Percentiles rank a stretch among this genome's conserved stretches.
phyloP scores from a whole-genome alignment of 2,113 vertebrate genomes.

The Nymphicus hollandicus region DNA sequence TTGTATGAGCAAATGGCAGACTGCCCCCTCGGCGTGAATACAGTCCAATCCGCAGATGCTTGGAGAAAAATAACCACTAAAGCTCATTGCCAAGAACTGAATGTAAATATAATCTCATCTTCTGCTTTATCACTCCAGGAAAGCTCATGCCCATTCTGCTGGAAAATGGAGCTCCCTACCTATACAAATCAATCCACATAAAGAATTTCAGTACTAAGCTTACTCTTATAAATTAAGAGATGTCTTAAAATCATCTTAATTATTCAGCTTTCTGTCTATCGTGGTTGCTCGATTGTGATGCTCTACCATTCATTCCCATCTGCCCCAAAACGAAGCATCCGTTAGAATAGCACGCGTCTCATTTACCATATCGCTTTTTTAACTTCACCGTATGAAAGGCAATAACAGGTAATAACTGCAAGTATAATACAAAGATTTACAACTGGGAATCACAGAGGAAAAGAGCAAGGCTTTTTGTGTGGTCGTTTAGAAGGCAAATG shows the following conservation, averaged over 20 bases:
- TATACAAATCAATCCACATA: not conserved
- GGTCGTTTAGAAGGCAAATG: not conserved
- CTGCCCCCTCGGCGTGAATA: not conserved
- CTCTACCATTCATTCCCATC: not conserved
- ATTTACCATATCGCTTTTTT: not conserved
- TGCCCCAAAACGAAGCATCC: not conserved
- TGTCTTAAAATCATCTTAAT: not conserved
- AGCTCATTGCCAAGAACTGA: not conserved
- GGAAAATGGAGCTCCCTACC: not conserved
- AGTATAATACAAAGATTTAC: not conserved
- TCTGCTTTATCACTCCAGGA: not conserved
- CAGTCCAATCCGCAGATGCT: not conserved
- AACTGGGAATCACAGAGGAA: not conserved
- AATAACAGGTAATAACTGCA: not conserved
- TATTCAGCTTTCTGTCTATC: not conserved
- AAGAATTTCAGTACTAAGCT: not conserved
- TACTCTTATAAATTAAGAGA: not conserved
- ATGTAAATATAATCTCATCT: not conserved
- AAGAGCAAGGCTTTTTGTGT: not conserved
- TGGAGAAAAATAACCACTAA: not conserved
- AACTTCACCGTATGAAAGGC: not conserved
- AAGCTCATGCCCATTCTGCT: not conserved
- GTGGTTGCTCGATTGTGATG: not conserved
- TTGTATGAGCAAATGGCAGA: not conserved
- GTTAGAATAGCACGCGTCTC: rapidly evolving